phyloP scores from a whole-genome alignment of 2,797 vertebrate genomes.

The Rhinoraja longicauda region DNA sequence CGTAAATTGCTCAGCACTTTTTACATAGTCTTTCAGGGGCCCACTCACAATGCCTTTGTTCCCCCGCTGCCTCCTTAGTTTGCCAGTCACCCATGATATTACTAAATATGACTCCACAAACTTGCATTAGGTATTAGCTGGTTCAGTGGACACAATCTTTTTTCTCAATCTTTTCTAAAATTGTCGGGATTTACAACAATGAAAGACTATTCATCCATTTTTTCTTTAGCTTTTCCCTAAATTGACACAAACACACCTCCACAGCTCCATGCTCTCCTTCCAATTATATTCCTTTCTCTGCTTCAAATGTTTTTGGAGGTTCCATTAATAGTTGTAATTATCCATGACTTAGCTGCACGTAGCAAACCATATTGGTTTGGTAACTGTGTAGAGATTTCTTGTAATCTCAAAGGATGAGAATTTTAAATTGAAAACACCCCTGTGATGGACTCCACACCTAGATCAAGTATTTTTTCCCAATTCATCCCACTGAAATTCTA shows the following conservation, averaged over 20 bases:
- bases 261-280: not conserved
- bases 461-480: not conserved
- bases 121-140: not conserved
- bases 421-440: not conserved
- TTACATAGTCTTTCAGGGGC: too few relatives aligned
- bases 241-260: not conserved
- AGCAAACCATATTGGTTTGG: not conserved
- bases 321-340: not conserved
- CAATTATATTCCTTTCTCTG: not conserved
- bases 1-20: not conserved
- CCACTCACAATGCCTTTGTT: too few relatives aligned
- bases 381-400: not conserved
- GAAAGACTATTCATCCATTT: not conserved
- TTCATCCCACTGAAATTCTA: not conserved
- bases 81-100: too few relatives aligned
- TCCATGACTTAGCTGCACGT: not conserved
- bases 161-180: not conserved
- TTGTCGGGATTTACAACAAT: not conserved
- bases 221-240: not conserved
- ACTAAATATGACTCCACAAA: too few relatives aligned
- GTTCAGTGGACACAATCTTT: not conserved
- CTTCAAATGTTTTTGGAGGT: not conserved
- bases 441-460: not conserved
- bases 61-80: not conserved
- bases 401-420: not conserved